Evolutionary conservation across 2,797 vertebrate genomes (phyloP).

Genomic region (Bufotes viridis): DNA sequence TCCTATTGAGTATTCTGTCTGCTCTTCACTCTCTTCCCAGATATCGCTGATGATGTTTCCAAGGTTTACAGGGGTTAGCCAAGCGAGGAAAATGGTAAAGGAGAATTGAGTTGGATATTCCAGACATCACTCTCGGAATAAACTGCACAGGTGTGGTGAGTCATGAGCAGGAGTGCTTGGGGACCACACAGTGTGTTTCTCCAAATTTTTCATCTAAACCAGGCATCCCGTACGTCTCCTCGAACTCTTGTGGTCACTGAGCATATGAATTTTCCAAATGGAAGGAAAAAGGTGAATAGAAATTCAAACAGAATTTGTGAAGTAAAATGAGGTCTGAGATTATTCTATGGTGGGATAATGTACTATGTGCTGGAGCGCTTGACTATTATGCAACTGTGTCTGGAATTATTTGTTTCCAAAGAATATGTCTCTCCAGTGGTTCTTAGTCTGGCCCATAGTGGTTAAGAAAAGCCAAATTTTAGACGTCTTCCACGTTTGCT

Average conservation of each 20-base stretch:
- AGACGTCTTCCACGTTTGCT: slow-evolving; percentile 19
- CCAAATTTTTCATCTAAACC: slow-evolving; percentile 31
- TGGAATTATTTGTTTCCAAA: slow-evolving; percentile 30
- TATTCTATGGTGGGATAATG: slow-evolving; percentile 17
- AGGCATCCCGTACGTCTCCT: slow-evolving; percentile 13
- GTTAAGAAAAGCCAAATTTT: slow-evolving; percentile 17
- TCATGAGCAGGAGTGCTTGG: slow-evolving; percentile 38
- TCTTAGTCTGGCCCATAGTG: slow-evolving; percentile 23
- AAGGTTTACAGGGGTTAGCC: slow-evolving; percentile 47
- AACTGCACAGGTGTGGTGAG: slow-evolving; percentile 59
- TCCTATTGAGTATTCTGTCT: slow-evolving; percentile 22
- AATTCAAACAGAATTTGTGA: slow-evolving; percentile 31
- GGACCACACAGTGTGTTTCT: slow-evolving; percentile 56
- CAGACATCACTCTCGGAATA: slow-evolving; percentile 45
- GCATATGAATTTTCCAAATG: slow-evolving; percentile 43
- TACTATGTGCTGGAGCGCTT: slow-evolving; percentile 25
- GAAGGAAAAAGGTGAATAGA: slow-evolving; percentile 45
- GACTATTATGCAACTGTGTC: slow-evolving; percentile 8
- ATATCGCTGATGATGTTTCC: slow-evolving; percentile 50
- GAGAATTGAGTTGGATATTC: slow-evolving; percentile 51
- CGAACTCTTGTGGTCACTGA: slow-evolving; percentile 45
- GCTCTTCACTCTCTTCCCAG: slow-evolving; percentile 24
- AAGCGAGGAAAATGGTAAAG: slow-evolving; percentile 43
- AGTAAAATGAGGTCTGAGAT: slow-evolving; percentile 30
- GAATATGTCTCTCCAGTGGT: slow-evolving; percentile 31